phyloP scores from a whole-genome alignment of 2,888 invertebrate species.

The Liodrosophila aerea region DNA sequence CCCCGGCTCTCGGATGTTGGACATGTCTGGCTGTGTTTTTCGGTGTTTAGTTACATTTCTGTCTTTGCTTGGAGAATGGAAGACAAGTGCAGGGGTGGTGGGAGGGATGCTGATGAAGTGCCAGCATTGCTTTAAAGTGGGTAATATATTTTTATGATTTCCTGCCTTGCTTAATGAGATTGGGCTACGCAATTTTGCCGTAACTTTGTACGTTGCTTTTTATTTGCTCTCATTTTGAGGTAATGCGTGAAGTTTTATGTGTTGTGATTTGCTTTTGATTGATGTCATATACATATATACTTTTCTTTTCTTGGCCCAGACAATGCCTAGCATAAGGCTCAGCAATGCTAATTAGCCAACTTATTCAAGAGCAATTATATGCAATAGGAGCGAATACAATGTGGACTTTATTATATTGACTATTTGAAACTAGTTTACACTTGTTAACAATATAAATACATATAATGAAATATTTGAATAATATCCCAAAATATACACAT shows the following conservation, averaged over 20 bases:
- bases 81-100: neutral
- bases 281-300: slow-evolving; percentile 32
- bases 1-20: slow-evolving; percentile 3
- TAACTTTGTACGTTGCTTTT: slow-evolving; percentile 52
- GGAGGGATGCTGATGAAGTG: slow-evolving; percentile 63
- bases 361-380: slow-evolving; percentile 8
- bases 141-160: slow-evolving; percentile 74
- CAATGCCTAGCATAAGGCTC: slow-evolving; percentile 3
- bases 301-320: slow-evolving; percentile 13
- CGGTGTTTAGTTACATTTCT: slow-evolving; percentile 74
- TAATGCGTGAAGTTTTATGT: slow-evolving; percentile 76
- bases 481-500: too few relatives aligned
- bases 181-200: slow-evolving; percentile 47
- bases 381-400: neutral
- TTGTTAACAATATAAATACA: neutral
- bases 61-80: slow-evolving; percentile 37
- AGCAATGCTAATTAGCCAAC: slow-evolving; percentile 26
- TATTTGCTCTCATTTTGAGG: slow-evolving; percentile 67
- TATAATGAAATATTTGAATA: neutral
- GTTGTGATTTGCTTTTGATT: slow-evolving; percentile 73
- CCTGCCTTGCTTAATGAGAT: slow-evolving; percentile 62
- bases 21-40: slow-evolving; percentile 32
- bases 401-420: neutral
- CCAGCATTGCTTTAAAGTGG: slow-evolving; percentile 71
- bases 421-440: neutral